A percentile compares a stretch with the other conserved stretches of the same genome.
These are phyloP conservation scores for Alexandromys fortis DNA, from an alignment of 2,113 vertebrate genomes.

Conservation along the genomic window DNA sequence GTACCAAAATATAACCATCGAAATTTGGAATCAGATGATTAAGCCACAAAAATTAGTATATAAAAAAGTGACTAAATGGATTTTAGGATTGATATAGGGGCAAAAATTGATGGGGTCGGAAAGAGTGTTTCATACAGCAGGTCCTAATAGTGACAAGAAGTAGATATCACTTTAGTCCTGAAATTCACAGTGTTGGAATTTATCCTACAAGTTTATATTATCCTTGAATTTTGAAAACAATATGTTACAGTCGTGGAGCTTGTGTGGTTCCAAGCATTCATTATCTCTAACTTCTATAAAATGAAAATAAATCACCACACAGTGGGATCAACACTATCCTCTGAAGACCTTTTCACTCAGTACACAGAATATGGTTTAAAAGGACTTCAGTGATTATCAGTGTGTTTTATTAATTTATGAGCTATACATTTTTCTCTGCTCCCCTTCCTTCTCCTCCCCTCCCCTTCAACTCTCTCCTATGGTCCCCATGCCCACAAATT, in stretches of 20 bases:
- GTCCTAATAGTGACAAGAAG: not conserved
- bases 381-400: not conserved
- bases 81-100: not conserved
- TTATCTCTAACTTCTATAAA: not conserved
- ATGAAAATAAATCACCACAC: not conserved
- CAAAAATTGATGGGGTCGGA: not conserved
- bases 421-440: no score
- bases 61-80: not conserved
- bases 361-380: not conserved
- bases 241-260: not conserved
- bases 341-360: not conserved
- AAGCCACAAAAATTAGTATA: not conserved
- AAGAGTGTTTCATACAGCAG: accelerated
- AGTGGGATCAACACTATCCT: not conserved
- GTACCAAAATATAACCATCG: not conserved
- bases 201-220: not conserved
- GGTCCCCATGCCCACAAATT: no score
- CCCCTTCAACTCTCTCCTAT: no score
- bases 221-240: not conserved
- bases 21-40: not conserved
- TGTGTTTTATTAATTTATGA: not conserved
- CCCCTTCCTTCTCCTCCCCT: no score
- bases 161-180: not conserved
- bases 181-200: not conserved
- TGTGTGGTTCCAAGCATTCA: not conserved